Percentiles rank a stretch among this genome's conserved stretches.
Evolutionary conservation across 2,113 vertebrate genomes (phyloP).

Genomic region (Phyllopteryx taeniolatus): DNA sequence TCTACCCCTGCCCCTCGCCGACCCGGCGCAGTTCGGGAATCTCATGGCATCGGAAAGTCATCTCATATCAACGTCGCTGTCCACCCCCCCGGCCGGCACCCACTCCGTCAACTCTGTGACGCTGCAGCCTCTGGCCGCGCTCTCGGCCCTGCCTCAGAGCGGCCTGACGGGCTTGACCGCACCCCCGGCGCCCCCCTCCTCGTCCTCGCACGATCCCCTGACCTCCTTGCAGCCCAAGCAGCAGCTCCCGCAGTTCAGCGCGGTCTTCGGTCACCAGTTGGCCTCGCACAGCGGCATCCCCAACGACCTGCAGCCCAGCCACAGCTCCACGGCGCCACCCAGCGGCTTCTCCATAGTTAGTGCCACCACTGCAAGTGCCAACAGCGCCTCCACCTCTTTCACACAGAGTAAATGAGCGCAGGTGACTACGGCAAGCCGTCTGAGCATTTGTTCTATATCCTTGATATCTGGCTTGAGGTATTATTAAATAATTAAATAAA

Average conservation of each 20-base stretch:
- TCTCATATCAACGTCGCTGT: slow-evolving; percentile 94
- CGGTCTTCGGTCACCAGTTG: slow-evolving; percentile 97
- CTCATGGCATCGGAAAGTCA: slow-evolving; percentile 90
- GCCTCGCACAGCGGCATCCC: slow-evolving; percentile 97
- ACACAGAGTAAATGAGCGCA: slow-evolving; percentile 81
- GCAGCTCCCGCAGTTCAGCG: slow-evolving; percentile 98
- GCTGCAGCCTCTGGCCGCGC: slow-evolving; percentile 90
- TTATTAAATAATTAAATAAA: too few relatives aligned
- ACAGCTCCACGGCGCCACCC: slow-evolving; percentile 97
- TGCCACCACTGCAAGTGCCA: slow-evolving; percentile 93
- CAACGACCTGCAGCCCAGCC: slow-evolving; percentile 98
- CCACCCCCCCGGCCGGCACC: slow-evolving; percentile 90
- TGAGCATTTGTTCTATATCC: background rate
- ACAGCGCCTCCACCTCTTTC: slow-evolving; percentile 84
- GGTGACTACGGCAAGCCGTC: background rate
- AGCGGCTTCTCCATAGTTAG: slow-evolving; percentile 90
- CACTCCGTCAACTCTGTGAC: slow-evolving; percentile 91
- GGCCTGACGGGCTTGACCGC: slow-evolving; percentile 76
- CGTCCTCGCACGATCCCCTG: slow-evolving; percentile 76
- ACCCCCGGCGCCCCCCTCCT: slow-evolving; percentile 61
- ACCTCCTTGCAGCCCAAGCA: slow-evolving; percentile 89
- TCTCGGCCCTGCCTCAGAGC: slow-evolving; percentile 88
- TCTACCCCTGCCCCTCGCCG: slow-evolving; percentile 85
- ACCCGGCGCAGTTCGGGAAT: slow-evolving; percentile 89
- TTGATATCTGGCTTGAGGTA: background rate